Conservation (phyloP, 2,113 vertebrate genomes). For the Centrocercus urophasianus region DNA sequence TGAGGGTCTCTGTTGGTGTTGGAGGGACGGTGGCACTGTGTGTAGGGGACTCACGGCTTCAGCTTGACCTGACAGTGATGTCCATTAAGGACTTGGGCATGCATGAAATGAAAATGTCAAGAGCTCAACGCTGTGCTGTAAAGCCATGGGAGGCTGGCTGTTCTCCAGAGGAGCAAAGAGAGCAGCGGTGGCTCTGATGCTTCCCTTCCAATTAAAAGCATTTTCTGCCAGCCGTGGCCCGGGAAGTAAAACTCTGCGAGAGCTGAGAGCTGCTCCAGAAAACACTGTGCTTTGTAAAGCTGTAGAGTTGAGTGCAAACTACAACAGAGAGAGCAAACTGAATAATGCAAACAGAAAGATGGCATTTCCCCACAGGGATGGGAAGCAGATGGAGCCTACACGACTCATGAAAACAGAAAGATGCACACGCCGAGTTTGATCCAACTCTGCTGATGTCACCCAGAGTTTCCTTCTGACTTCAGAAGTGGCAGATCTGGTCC, state of each 20-base stretch:
- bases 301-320: not conserved
- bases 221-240: not conserved
- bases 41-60: not conserved
- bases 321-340: not conserved
- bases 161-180: not conserved
- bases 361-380: not conserved
- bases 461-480: not conserved
- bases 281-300: not conserved
- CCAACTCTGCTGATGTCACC: not conserved
- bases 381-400: conserved; percentile 33
- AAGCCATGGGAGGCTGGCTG: not conserved
- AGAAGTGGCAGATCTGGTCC: not conserved
- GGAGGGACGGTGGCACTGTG: not conserved
- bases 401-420: not conserved
- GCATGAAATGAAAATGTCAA: fast-evolving
- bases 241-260: not conserved
- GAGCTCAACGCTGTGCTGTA: not conserved
- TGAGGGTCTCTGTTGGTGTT: not conserved
- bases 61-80: too few relatives aligned
- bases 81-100: not conserved
- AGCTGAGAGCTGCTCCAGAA: not conserved
- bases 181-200: not conserved
- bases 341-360: not conserved
- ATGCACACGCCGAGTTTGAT: not conserved
- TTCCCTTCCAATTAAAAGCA: not conserved